Conservation (phyloP, 2,797 vertebrate genomes). For the Poecilia velifera region DNA sequence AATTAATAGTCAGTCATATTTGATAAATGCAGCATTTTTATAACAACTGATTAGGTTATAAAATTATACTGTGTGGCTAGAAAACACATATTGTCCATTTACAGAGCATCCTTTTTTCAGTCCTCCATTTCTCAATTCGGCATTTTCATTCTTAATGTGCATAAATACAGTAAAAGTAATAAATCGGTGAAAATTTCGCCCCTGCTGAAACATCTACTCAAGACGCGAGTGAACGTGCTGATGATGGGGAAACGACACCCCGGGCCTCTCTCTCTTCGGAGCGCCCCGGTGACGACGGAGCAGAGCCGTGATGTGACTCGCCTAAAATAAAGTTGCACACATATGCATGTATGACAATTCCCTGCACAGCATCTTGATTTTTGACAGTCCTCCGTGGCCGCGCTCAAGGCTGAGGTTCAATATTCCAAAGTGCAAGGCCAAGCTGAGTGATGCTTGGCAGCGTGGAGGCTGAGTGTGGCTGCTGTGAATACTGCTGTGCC, state of each 20-base stretch:
- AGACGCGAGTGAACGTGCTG: neutral
- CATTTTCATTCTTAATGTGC: neutral
- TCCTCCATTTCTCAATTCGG: neutral
- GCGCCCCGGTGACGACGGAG: slow-evolving; percentile 20
- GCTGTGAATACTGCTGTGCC: slow-evolving; percentile 61
- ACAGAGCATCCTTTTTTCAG: neutral
- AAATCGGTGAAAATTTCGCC: neutral
- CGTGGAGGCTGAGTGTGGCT: slow-evolving; percentile 37
- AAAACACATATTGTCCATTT: neutral
- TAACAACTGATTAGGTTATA: too few species aligned
- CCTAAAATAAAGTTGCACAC: slow-evolving; percentile 23
- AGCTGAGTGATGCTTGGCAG: slow-evolving; percentile 34
- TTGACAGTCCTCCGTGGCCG: slow-evolving; percentile 21
- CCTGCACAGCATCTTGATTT: slow-evolving; percentile 14
- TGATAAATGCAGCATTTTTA: too few species aligned
- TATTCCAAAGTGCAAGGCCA: slow-evolving; percentile 41
- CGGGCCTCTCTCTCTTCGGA: neutral
- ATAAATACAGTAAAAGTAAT: neutral
- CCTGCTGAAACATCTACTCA: neutral
- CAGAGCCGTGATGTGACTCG: slow-evolving; percentile 30
- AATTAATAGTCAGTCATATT: too few species aligned
- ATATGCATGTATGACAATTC: slow-evolving; percentile 10
- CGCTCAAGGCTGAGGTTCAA: slow-evolving; percentile 26
- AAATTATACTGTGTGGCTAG: too few species aligned
- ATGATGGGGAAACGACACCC: neutral